phyloP scores from a whole-genome alignment of 2,888 invertebrate genomes.

The Asteroscopus sphinx region DNA sequence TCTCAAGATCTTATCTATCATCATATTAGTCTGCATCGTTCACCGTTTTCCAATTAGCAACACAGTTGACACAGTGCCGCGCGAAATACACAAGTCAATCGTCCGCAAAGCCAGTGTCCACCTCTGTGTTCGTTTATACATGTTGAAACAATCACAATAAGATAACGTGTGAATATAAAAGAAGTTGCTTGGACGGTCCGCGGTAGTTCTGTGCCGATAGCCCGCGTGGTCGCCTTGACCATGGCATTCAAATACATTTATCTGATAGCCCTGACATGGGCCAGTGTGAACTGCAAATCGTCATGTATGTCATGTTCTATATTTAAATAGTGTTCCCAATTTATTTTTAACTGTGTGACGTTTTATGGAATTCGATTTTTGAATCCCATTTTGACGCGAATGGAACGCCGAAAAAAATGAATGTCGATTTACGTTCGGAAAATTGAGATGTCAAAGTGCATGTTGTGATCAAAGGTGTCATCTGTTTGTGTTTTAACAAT shows the following conservation, averaged over 20 bases:
- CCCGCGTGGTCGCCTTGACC: conserved; percentile 79
- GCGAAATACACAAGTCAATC: conserved; percentile 25
- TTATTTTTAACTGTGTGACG: conserved; percentile 15
- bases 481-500: background rate
- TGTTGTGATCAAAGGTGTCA: conserved; percentile 14
- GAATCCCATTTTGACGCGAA: background rate
- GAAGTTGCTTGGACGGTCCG: conserved; percentile 66
- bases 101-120: conserved; percentile 30
- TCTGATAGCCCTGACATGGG: conserved; percentile 73
- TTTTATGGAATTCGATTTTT: conserved; percentile 6
- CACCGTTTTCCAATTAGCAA: conserved; percentile 35
- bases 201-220: conserved; percentile 73
- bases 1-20: conserved; percentile 22
- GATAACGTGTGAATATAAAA: conserved; percentile 77
- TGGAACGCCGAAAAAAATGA: background rate
- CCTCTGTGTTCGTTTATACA: conserved; percentile 41
- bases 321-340: conserved; percentile 34
- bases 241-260: conserved; percentile 81
- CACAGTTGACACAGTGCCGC: conserved; percentile 28
- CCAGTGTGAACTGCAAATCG: conserved; percentile 76
- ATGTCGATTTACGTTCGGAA: background rate
- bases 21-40: conserved; percentile 19
- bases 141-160: conserved; percentile 56
- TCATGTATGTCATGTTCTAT: conserved; percentile 81
- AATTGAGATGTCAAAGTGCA: conserved; percentile 1